A percentile compares a stretch with the other conserved stretches of the same genome.
Conservation (phyloP, 2,888 invertebrate species). For the Coelinius sp. region DNA sequence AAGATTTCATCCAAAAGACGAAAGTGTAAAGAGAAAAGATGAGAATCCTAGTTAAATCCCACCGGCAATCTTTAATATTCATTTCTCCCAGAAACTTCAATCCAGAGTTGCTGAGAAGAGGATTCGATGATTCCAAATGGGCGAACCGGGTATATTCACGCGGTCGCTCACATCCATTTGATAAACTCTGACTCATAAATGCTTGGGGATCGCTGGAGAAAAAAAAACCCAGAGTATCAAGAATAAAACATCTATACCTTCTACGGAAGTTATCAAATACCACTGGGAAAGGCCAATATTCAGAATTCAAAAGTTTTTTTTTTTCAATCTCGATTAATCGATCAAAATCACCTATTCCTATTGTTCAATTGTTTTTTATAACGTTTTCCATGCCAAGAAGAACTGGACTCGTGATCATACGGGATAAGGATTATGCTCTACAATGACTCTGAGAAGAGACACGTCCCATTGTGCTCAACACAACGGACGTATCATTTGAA, state of each 20-base stretch:
- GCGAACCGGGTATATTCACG: slow-evolving; percentile 39
- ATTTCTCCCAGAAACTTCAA: slow-evolving; percentile 35
- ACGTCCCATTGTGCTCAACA: slow-evolving; percentile 61
- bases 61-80: slow-evolving; percentile 37
- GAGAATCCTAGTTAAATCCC: slow-evolving; percentile 36
- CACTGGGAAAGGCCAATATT: too few relatives aligned
- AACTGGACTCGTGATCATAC: slow-evolving; percentile 56
- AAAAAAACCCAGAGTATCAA: slow-evolving; percentile 48
- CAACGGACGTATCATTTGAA: background rate
- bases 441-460: slow-evolving; percentile 49
- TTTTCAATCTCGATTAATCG: background rate
- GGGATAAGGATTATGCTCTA: slow-evolving; percentile 65
- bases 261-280: background rate
- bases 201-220: slow-evolving; percentile 52
- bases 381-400: slow-evolving; percentile 67
- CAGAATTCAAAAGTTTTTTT: too few relatives aligned
- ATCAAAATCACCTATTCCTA: slow-evolving; percentile 11
- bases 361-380: slow-evolving; percentile 35
- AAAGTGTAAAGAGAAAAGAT: background rate
- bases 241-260: background rate
- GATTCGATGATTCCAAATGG: slow-evolving; percentile 47
- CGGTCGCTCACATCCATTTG: slow-evolving; percentile 44
- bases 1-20: background rate
- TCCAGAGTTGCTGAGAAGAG: slow-evolving; percentile 28
- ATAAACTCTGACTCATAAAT: slow-evolving; percentile 50